Evolutionary conservation across 2,113 vertebrate genomes (phyloP).

Genomic region (Protobothrops flavoviridis): DNA sequence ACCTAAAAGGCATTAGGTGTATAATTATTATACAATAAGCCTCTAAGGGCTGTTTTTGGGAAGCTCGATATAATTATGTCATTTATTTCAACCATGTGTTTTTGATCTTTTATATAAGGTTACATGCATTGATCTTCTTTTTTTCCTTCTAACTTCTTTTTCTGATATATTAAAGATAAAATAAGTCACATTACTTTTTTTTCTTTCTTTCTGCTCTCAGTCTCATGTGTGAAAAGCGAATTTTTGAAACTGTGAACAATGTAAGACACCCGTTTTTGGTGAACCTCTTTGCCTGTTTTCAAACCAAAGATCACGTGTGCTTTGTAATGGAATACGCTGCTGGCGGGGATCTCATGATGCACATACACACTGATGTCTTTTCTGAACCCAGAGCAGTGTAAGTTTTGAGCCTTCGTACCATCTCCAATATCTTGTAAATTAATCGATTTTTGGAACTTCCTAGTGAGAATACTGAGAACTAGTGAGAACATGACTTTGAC

Average conservation of each 20-base stretch:
- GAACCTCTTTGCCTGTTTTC: constrained; percentile 98
- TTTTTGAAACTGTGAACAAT: constrained; percentile 98
- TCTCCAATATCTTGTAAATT: neutral
- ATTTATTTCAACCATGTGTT: neutral
- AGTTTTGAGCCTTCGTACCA: constrained; percentile 67
- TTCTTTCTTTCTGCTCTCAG: constrained; percentile 68
- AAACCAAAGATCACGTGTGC: constrained; percentile 97
- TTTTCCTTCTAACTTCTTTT: neutral
- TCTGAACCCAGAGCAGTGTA: constrained; percentile 95
- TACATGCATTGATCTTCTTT: neutral
- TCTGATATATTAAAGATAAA: neutral
- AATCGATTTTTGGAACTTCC: neutral
- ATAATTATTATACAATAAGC: neutral
- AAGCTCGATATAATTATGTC: neutral
- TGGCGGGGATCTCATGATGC: constrained; percentile 98
- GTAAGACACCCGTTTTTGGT: constrained; percentile 98
- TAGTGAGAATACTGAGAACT: neutral
- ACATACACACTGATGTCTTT: constrained; percentile 98
- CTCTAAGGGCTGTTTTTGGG: neutral
- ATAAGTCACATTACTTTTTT: neutral
- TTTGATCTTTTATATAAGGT: neutral
- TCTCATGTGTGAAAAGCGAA: constrained; percentile 98
- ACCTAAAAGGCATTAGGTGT: neutral
- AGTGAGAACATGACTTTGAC: neutral
- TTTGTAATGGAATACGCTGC: constrained; percentile 99